Base-by-base conservation (phyloP, 2,113 vertebrate species). In the Cyprinodon brontotheroides region DNA sequence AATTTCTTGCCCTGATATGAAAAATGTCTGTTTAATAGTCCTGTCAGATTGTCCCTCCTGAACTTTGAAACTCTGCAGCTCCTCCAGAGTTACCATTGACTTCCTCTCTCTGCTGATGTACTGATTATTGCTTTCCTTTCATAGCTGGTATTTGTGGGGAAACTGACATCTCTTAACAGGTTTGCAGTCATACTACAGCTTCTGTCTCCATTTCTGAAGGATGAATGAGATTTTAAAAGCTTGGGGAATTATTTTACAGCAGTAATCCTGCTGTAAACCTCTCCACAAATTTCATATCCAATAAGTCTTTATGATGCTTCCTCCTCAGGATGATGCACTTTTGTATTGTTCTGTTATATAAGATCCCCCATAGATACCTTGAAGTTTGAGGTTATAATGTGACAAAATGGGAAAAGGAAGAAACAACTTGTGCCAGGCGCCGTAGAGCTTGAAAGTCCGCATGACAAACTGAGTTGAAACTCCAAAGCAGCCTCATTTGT, bases 401-500 rank as follows among this genome's bases (percentile, higher is more conserved):
- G 17, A 57, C 50, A 29, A 29, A 29, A 29, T 29, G 29, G 29
- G 29, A 29, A n/a, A 20, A 53, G 5, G 4, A 17, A 20, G 48
- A 2, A 7, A 20, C 3, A 4, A 57, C 17, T 9, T 57, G 50
- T 57, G 50, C 50, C 0, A 3, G 9, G 5, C 7, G 50, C 50
- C 17, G 15, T 14, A 3, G 17, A n/a, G 50, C 50, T 57, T 3
- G 2, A n/a, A 57, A 57, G 50, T 57, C 50, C 50, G 3, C 50
- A 9, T 20, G 50, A 53, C 17, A 14, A 20, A 38, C 17, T 63
- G 57, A 69, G 72, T 64, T 75, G 2, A 59, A 65, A 53, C 14
- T 11, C 65, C 40, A 76, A 77, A 68, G 36, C 38, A 7, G 3
- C 59, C 43, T 70, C 50, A 11, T 41, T 74, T 41, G 2, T 70